Evolutionary conservation across 2,888 invertebrate genomes (phyloP).

Genomic region (Lathronympha strigana): DNA sequence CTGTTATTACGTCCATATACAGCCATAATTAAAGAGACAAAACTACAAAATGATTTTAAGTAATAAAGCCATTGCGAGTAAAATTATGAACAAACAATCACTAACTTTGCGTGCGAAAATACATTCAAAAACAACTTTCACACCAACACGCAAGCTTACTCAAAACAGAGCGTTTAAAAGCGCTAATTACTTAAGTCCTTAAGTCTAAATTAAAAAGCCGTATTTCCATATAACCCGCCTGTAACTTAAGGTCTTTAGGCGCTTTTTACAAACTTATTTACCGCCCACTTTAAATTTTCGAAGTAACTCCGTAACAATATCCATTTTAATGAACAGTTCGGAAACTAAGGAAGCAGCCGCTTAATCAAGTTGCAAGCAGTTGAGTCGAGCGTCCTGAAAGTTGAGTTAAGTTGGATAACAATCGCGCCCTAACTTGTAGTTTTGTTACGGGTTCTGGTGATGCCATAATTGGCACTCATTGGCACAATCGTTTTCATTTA

Average conservation of each 20-base stretch:
- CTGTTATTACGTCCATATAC: too few species aligned
- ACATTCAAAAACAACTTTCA: constrained; percentile 29
- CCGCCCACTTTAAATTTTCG: constrained; percentile 33
- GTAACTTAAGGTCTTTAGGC: neutral
- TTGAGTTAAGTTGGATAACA: constrained; percentile 44
- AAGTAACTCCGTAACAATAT: constrained; percentile 44
- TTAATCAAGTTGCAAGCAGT: constrained; percentile 45
- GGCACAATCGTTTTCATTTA: neutral
- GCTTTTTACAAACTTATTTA: constrained; percentile 27
- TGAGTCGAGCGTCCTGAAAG: constrained; percentile 41
- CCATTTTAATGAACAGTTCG: constrained; percentile 50
- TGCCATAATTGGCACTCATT: neutral
- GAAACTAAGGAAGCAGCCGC: constrained; percentile 45
- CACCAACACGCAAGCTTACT: constrained; percentile 21
- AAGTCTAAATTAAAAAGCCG: neutral
- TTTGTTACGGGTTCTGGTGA: neutral
- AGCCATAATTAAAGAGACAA: too few species aligned
- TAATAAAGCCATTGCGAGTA: constrained; percentile 2
- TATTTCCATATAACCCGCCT: neutral
- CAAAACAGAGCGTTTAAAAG: constrained; percentile 24
- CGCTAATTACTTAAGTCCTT: constrained; percentile 25
- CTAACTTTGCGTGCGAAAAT: neutral
- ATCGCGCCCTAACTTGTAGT: constrained; percentile 8
- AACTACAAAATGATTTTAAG: neutral
- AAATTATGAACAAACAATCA: constrained; percentile 19